Evolutionary conservation across 2,888 invertebrate species (phyloP), one percentile per base, ranked within the genome.

Genomic region (Dicranocentrus wangi): DNA sequence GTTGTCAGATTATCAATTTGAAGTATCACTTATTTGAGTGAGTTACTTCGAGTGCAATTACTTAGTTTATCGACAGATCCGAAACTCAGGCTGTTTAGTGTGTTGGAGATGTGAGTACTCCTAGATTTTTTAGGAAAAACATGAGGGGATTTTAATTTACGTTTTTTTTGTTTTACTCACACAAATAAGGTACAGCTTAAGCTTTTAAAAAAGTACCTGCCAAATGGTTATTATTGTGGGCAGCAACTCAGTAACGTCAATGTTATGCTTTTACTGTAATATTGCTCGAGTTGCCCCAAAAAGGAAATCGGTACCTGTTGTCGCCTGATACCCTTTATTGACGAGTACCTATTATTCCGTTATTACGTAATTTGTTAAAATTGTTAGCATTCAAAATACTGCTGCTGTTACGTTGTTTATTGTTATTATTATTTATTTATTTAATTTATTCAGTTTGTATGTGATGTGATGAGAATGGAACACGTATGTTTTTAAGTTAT

Each of bases 201-300:
- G n/a, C n/a, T n/a, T n/a, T n/a, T n/a, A n/a, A n/a, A n/a, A n/a
- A n/a, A n/a, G n/a, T n/a, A n/a, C n/a, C n/a, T n/a, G n/a, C n/a
- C n/a, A n/a, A n/a, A n/a, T n/a, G 8, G 39, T 39, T 39, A 39
- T 8, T 39, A 39, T 39, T 39, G 39, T 39, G 39, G 7, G 39
- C 39, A 39, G 13, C 13, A 13, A 39, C 7, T 39, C 8, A 39
- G 39, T 13, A 39, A 39, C 39, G 7, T 39, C 39, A 13, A 39
- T 39, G 13, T 39, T 39, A 39, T 39, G 13, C 8, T 39, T 13
- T 8, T 8, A 39, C 15, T 1, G 61, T 61, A 39, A 39, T 39
- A 32, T 32, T 61, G 61, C 32, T 61, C 61, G 32, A n/a, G 61
- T 61, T 61, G 32, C 61, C 61, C 61, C 61, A 17, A n/a, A n/a